These are phyloP conservation scores for Pseudochirops corinnae DNA, from an alignment of 2,797 vertebrate genomes.

Conservation along the genomic window DNA sequence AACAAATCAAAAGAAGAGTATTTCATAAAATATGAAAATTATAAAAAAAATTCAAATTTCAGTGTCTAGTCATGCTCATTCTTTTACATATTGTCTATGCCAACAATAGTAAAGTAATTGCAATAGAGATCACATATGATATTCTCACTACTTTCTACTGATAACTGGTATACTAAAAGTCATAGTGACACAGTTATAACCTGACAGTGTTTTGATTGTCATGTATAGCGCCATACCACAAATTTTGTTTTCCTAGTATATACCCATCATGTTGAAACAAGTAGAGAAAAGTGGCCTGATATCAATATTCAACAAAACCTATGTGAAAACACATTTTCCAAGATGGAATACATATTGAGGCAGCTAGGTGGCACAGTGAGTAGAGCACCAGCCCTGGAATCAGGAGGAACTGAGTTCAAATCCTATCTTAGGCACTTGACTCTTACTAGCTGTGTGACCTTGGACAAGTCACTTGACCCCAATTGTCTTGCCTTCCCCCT, in stretches of 20 bases:
- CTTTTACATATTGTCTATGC: background rate
- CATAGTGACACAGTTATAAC: background rate
- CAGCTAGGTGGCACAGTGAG: too few species aligned
- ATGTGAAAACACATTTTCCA: background rate
- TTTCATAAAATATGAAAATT: background rate
- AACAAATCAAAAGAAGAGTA: background rate
- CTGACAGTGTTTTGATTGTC: background rate
- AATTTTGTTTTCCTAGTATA: background rate
- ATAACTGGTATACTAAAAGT: background rate
- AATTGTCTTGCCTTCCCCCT: too few species aligned
- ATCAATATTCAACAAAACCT: background rate
- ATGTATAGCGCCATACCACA: background rate
- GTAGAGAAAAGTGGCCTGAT: background rate
- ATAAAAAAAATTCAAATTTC: background rate
- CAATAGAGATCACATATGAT: background rate
- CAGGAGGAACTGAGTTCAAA: too few species aligned
- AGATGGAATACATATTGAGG: background rate
- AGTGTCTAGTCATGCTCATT: background rate
- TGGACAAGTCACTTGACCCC: too few species aligned
- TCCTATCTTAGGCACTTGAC: too few species aligned
- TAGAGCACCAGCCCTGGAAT: too few species aligned
- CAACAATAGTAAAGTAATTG: background rate
- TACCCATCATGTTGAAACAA: background rate
- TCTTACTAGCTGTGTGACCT: too few species aligned
- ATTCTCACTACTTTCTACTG: background rate